Base-by-base conservation (phyloP, 2,797 vertebrate genomes). In the Vireo griseus region DNA sequence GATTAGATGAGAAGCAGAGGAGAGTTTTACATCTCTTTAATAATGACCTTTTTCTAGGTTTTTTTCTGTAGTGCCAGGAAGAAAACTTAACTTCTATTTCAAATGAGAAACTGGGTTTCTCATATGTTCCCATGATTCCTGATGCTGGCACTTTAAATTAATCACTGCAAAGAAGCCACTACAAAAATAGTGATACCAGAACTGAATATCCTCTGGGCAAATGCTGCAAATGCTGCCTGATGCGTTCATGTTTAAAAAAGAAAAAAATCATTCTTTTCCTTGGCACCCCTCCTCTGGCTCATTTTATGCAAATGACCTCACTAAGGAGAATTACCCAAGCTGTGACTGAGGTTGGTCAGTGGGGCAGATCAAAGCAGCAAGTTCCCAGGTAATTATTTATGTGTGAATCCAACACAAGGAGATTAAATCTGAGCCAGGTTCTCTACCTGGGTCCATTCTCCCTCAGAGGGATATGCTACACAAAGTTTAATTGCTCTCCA, bases 81-180 rank as follows among this genome's bases (percentile, higher is more conserved):
- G 55, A 59, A 90, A 96, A 86, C 37, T 76, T 40, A 55, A 71
- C 45, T 96, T 93, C 90, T 95, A 90, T 94, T 96, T 95, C 93
- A 90, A 90, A 93, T 88, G 66, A 54, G 66, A 88, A 88, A 58
- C 69, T 40, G 62, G 28, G 69, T 88, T 94, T 86, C 51, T 93
- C 62, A 55, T 75, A 80, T 65, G 58, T 90, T 96, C 94, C 80
- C 92, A 84, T 88, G 62, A 84, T 90, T 96, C 86, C 86, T 80
- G 51, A 88, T 51, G 73, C 80, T 90, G 74, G 86, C 80, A 84
- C 88, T 76, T 95, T 75, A 73, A 96, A 94, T 95, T 94, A 95
- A 95, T 95, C 81, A 82, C 48, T 55, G 83, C 45, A 72, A 91
- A 80, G 79, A 74, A 95, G 58, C 73, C 86, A 86, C 66, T 62